Evolutionary conservation across 1,140 invertebrate genomes (phyloP).

Genomic region (Pogonomyrmex barbatus): DNA sequence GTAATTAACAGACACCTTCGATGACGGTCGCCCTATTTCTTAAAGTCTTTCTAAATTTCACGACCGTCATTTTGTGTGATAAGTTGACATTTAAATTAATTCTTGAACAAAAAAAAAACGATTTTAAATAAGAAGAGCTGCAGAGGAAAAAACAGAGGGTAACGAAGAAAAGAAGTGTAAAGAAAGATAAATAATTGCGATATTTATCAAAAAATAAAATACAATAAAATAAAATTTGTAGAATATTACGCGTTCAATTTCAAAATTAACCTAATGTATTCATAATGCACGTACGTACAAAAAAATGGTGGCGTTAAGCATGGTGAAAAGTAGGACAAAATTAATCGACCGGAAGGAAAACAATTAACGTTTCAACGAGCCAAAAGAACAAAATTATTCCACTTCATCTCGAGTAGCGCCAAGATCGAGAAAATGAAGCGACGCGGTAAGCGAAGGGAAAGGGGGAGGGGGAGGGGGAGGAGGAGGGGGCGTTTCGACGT

Average conservation of each 20-base stretch:
- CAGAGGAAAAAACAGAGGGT: not conserved
- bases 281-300: not conserved
- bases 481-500: too few species aligned
- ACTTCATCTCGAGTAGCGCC: constrained; percentile 1
- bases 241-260: not conserved
- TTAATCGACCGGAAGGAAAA: constrained; percentile 52
- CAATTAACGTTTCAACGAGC: constrained; percentile 50
- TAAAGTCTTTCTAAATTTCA: constrained; percentile 3
- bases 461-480: too few species aligned
- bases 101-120: not conserved
- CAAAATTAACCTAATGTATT: not conserved
- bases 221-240: not conserved
- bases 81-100: constrained; percentile 39
- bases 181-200: not conserved
- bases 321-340: constrained; percentile 25
- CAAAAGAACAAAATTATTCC: constrained; percentile 51
- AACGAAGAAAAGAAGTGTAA: not conserved
- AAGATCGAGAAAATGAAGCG: not conserved
- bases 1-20: constrained; percentile 66
- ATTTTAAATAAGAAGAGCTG: not conserved
- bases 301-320: not conserved
- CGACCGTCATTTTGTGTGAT: not conserved
- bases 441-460: not conserved
- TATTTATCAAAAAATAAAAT: not conserved
- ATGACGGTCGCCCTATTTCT: constrained; percentile 34